Base-by-base conservation (phyloP, 37 sponge, comb jelly and placozoan genomes). In the Chondrilla cf. caribensis region DNA sequence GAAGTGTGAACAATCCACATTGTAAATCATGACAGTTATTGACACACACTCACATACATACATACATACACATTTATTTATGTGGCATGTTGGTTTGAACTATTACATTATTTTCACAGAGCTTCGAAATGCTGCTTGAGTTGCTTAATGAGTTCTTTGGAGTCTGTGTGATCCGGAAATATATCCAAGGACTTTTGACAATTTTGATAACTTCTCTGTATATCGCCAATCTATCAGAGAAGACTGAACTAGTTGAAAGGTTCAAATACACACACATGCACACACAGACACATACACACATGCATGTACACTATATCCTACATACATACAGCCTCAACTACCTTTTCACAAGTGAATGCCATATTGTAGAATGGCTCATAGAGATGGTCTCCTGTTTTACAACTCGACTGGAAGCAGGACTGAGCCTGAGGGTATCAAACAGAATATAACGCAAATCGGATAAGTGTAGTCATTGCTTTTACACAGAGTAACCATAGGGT, bases 281-380 rank as follows among this genome's bases (percentile, higher is more conserved):
- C 51, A 47, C 51, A 47, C 51, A 47, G 9, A 47, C 51, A 47
- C 51, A 47, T 11, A 47, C 51, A 47, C 51, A 47, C 29, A 62
- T 15, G 15, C 29, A 28, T 15, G 15, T 15, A 62, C 64, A 62
- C 64, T 55, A 55, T 11, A 11, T 55, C 17, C 17, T n/a, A 29
- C 22, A 7, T 19, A 29, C 29, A 62, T 15, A 62, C 25, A n/a
- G 4, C 6, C 7, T 7, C 29, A 28, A 4, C 4, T 68, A 95
- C 95, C 81, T 89, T 84, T 40, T 95, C 90, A 39, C 92, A 89
- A 2, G 87, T 58, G 26, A 89, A 55, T 15, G 96, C 92, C 31
- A 84, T 81, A 89, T 98, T 98, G 83, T 89, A 98, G 77, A 90
- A 86, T 15, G 99, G 96, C 82, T 98, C 94, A 76, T 98, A 98